phyloP scores from a whole-genome alignment of 1,140 invertebrate genomes.

The Sipha flava region DNA sequence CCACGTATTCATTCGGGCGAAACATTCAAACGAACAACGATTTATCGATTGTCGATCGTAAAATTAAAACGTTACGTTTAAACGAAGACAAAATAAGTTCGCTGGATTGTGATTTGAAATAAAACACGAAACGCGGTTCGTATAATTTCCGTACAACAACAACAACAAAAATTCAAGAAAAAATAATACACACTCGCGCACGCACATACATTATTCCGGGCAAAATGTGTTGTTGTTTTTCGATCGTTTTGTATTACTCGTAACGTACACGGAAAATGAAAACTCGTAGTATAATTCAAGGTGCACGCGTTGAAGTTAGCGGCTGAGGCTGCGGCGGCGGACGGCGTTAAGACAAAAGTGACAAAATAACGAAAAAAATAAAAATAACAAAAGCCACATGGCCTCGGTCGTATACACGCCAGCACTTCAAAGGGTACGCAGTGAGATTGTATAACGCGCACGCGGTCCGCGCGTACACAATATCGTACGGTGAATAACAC shows the following conservation, averaged over 20 bases:
- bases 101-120: background rate
- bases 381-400: constrained; percentile 14
- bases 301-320: background rate
- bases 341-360: background rate
- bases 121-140: background rate
- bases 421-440: background rate
- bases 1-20: too few relatives aligned
- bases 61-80: too few relatives aligned
- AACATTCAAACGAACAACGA: too few relatives aligned
- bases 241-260: too few relatives aligned
- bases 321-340: background rate
- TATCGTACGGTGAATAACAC: background rate
- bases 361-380: background rate
- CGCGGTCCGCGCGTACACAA: background rate
- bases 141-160: background rate
- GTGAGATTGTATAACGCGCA: background rate
- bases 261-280: too few relatives aligned
- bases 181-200: too few relatives aligned
- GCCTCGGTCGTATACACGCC: background rate
- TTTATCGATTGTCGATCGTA: too few relatives aligned
- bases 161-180: background rate
- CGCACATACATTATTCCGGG: background rate
- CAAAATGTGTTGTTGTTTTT: too few relatives aligned
- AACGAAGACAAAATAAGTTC: background rate
- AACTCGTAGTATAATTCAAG: too few relatives aligned